Evolutionary conservation across 1,140 invertebrate genomes (phyloP).

Genomic region (Microplitis mediator): DNA sequence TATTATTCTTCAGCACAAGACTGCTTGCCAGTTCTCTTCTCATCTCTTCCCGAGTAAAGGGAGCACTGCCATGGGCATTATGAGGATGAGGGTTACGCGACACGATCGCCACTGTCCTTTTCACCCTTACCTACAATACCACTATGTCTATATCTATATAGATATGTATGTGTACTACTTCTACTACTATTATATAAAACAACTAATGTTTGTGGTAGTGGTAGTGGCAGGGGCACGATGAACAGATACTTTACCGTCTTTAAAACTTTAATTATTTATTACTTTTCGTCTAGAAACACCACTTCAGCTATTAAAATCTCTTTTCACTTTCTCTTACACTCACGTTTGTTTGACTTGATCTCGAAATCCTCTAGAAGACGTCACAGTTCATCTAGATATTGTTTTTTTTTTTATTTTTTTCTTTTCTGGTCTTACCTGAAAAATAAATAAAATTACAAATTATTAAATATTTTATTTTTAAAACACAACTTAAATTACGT

Average conservation of each 20-base stretch:
- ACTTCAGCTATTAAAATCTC: conserved; percentile 31
- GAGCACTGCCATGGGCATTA: conserved; percentile 34
- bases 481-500: no score
- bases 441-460: background rate
- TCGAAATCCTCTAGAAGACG: conserved; percentile 5
- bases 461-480: background rate
- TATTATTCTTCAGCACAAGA: conserved; percentile 38
- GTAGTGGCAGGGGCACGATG: no score
- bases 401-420: background rate
- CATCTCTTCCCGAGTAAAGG: no score
- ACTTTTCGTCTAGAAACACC: conserved; percentile 52
- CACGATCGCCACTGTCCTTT: conserved; percentile 55
- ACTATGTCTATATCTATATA: background rate
- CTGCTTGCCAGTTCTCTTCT: background rate
- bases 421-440: background rate
- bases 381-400: conserved; percentile 5
- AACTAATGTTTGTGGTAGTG: no score
- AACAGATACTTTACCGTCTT: conserved; percentile 3
- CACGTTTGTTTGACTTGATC: conserved; percentile 23
- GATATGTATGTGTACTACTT: no score
- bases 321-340: conserved; percentile 7
- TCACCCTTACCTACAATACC: conserved; percentile 35
- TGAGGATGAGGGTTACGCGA: conserved; percentile 32
- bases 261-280: conserved; percentile 57
- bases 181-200: no score